phyloP scores from a whole-genome alignment of 2,888 invertebrate genomes.

The Galerucella calmariensis region DNA sequence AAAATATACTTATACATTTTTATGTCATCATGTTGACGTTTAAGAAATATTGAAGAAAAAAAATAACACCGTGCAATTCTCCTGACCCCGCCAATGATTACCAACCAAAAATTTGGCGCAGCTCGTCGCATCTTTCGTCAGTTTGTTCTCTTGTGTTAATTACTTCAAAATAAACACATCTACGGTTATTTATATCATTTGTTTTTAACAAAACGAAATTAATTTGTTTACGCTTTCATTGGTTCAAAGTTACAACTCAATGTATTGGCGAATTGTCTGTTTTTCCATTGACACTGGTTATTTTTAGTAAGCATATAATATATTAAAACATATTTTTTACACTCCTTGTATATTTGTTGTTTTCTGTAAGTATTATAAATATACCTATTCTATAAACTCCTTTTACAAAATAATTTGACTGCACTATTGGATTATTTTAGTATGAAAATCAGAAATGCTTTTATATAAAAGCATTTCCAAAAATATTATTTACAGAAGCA shows the following conservation, averaged over 20 bases:
- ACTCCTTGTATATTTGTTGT: too few species aligned
- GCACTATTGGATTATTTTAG: too few species aligned
- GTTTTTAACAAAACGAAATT: conserved; percentile 4
- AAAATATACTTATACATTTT: not conserved
- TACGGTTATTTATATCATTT: conserved; percentile 11
- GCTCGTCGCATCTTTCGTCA: conserved; percentile 2
- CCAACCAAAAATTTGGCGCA: conserved; percentile 11
- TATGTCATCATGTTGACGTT: conserved; percentile 6
- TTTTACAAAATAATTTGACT: too few species aligned
- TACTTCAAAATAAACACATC: conserved; percentile 17
- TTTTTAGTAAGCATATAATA: too few species aligned
- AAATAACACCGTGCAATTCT: not conserved
- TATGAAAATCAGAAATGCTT: too few species aligned
- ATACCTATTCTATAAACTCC: too few species aligned
- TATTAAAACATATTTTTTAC: too few species aligned
- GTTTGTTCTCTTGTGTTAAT: conserved; percentile 13
- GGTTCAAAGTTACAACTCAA: not conserved
- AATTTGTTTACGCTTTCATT: conserved; percentile 5
- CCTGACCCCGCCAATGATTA: conserved; percentile 21
- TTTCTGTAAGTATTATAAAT: too few species aligned
- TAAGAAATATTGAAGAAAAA: not conserved
- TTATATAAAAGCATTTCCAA: too few species aligned
- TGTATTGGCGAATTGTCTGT: too few species aligned
- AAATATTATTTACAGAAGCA: too few species aligned
- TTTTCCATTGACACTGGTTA: too few species aligned